phyloP scores from a whole-genome alignment of 35 echinoderm and acorn worm species.

The Heliocidaris erythrogramma region DNA sequence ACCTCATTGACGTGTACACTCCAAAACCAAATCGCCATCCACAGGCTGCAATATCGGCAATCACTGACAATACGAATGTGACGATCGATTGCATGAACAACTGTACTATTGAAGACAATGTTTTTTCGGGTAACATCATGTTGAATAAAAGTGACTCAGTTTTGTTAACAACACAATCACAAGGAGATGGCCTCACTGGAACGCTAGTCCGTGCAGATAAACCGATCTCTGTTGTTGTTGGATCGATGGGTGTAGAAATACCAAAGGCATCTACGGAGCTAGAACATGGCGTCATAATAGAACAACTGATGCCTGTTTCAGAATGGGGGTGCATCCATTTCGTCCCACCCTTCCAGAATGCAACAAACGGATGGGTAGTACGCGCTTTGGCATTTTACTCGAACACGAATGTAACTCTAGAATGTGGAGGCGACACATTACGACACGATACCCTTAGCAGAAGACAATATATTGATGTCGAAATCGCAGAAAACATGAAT shows the following conservation, averaged over 20 bases:
- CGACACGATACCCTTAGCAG: background rate
- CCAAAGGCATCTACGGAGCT: background rate
- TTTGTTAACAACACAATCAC: background rate
- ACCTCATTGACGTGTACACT: background rate
- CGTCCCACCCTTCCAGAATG: background rate
- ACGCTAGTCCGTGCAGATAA: background rate
- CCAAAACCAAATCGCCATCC: background rate
- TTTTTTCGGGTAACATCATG: background rate
- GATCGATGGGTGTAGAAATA: background rate
- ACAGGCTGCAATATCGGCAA: background rate
- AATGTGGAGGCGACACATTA: background rate
- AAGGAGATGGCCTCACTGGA: background rate
- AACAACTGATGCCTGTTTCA: slow-evolving; percentile 23
- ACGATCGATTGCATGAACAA: background rate
- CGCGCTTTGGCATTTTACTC: background rate
- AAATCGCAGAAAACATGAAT: background rate
- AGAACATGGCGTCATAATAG: background rate
- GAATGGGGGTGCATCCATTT: background rate
- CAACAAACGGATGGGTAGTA: background rate
- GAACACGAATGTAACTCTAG: background rate
- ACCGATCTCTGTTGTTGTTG: background rate
- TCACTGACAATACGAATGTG: background rate
- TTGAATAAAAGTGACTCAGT: background rate
- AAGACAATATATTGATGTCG: background rate
- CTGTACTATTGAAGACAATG: background rate